Evolutionary conservation across 2,113 vertebrate species (phyloP).

Genomic region (Mustelus asterias): DNA sequence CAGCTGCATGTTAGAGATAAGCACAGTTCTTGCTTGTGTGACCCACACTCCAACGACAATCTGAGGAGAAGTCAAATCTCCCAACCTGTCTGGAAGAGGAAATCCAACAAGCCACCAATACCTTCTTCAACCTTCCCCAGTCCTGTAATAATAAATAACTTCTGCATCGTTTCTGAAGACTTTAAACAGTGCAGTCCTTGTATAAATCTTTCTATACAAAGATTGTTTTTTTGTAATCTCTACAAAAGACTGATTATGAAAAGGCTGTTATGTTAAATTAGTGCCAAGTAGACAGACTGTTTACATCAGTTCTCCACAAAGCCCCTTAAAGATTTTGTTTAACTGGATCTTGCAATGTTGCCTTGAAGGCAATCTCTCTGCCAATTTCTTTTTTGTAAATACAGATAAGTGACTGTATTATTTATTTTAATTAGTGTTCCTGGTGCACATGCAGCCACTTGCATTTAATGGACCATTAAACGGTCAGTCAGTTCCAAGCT

Average conservation of each 20-base stretch:
- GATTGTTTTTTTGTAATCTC: slow-evolving; percentile 19
- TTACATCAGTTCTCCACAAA: slow-evolving; percentile 30
- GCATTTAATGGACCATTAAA: not conserved
- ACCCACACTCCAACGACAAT: not conserved
- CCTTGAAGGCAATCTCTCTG: slow-evolving; percentile 22
- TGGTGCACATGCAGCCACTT: slow-evolving; percentile 1
- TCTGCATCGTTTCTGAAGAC: slow-evolving; percentile 1
- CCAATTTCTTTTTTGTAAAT: slow-evolving; percentile 30
- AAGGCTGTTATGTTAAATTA: slow-evolving; percentile 29
- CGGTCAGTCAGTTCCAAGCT: not conserved
- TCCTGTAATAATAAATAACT: not conserved
- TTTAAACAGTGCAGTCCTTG: slow-evolving; percentile 24
- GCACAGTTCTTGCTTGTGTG: not conserved
- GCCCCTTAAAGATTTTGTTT: slow-evolving; percentile 17
- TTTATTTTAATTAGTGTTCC: slow-evolving; percentile 28
- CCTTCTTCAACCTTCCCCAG: not conserved
- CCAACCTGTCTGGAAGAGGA: not conserved
- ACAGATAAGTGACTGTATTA: slow-evolving; percentile 13
- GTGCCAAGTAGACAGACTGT: slow-evolving; percentile 24
- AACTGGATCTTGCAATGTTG: slow-evolving; percentile 13
- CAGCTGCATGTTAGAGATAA: not conserved
- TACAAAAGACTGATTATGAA: slow-evolving; percentile 24
- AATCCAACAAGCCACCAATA: not conserved
- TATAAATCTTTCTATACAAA: slow-evolving; percentile 27
- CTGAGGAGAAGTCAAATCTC: not conserved